Evolutionary conservation across 2,113 vertebrate genomes (phyloP), one percentile per base, ranked within the genome.

Genomic region (Nasalis larvatus): DNA sequence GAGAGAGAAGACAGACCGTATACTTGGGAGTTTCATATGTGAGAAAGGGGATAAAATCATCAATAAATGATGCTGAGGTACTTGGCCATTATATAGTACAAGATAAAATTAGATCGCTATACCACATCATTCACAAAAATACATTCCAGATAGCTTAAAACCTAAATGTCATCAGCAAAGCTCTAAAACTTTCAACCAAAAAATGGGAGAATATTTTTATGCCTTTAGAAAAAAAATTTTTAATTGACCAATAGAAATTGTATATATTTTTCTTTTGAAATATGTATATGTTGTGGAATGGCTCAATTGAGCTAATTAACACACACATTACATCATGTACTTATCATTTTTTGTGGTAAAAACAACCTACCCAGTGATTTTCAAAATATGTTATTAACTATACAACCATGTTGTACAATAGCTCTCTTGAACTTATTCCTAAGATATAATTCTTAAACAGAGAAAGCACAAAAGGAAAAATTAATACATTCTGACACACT

Each of bases 381-480:
- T 21, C 89, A 91, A 82, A 91, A 18, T 40, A 60, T 35, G 7
- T 68, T 54, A 52, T 54, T 12, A 83, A 18, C 25, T 60, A 7
- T 63, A 83, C 30, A 37, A 69, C 17, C 45, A 42, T 54, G 6
- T 40, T 69, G 60, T 69, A 4, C 35, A 37, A 27, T 40, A 30
- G 47, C 66, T 78, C 35, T 90, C 42, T 89, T 35, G 63, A 66
- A 49, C 6, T 49, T 78, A 66, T 63, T 77, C 30, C 40, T 60
- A 91, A 52, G 69, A 92, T 20, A 77, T 78, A 80, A 85, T 90
- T 94, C 47, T 92, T 85, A 94, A 83, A 80, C 8, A 35, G 32
- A 78, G 40, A 89, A 94, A 56, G 27, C 45, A 80, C 25, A 23
- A 94, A 91, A 60, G 30, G 80, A 95, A 88, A 78, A 71, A 37